Evolutionary conservation across 1,140 invertebrate species (phyloP).

Genomic region (Chymomyza costata): DNA sequence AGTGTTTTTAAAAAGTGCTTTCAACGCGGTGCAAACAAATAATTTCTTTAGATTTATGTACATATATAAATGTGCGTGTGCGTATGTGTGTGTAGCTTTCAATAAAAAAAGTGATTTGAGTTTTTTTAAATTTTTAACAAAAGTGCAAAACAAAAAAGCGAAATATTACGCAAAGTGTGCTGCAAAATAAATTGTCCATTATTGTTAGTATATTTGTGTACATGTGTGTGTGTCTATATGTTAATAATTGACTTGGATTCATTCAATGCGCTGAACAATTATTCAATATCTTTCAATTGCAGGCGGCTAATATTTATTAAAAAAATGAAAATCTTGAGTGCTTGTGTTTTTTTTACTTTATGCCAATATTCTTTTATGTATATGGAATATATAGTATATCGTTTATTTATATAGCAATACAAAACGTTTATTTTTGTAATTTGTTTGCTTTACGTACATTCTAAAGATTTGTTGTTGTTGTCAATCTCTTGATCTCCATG

Average conservation of each 20-base stretch:
- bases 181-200: no score
- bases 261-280: slow-evolving; percentile 16
- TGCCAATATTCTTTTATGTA: no score
- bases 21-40: slow-evolving; percentile 15
- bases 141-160: no score
- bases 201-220: no score
- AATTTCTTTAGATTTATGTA: slow-evolving; percentile 7
- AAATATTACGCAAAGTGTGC: no score
- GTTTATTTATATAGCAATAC: slow-evolving; percentile 53
- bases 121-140: no score
- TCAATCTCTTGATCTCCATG: no score
- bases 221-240: no score
- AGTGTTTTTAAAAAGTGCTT: slow-evolving; percentile 6
- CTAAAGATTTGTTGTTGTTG: no score
- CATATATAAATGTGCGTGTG: slow-evolving; percentile 6
- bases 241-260: no score
- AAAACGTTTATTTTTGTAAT: slow-evolving; percentile 48
- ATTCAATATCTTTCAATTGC: slow-evolving; percentile 9
- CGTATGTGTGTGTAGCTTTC: slow-evolving; percentile 10
- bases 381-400: slow-evolving; percentile 52
- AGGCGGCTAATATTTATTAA: slow-evolving; percentile 7
- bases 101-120: slow-evolving; percentile 20
- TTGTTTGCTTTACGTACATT: slow-evolving; percentile 68
- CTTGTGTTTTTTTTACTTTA: background rate
- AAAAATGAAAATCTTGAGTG: slow-evolving; percentile 6